A percentile compares a stretch with the other conserved stretches of the same genome.
Conservation (phyloP, 2,113 vertebrate species). For the Boulengeromyrus knoepffleri region DNA sequence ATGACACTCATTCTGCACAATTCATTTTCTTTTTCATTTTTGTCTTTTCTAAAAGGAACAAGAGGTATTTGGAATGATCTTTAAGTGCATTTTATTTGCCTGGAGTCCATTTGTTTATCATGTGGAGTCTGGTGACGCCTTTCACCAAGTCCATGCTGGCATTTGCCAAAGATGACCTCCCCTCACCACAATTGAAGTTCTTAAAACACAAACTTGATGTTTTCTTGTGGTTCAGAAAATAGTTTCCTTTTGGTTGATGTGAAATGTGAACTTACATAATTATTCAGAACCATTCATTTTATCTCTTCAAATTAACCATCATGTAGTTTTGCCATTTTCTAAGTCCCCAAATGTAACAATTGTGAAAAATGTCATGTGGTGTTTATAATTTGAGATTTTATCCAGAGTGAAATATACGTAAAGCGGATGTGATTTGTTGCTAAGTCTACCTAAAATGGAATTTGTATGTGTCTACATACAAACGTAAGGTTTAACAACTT, state of each 20-base stretch:
- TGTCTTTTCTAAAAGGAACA: neutral
- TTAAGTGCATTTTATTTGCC: constrained; percentile 6
- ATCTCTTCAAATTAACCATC: neutral
- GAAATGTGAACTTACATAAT: constrained; percentile 10
- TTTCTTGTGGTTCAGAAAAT: neutral
- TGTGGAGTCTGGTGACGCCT: neutral
- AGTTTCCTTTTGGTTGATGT: constrained; percentile 12
- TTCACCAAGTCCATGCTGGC: constrained; percentile 5
- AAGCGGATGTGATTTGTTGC: constrained; percentile 6
- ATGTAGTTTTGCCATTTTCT: neutral
- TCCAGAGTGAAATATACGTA: neutral
- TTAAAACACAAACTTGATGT: neutral
- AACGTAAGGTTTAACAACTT: constrained; percentile 8
- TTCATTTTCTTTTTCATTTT: neutral
- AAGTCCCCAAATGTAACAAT: constrained; percentile 7
- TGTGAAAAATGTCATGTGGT: constrained; percentile 6
- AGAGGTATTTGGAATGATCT: neutral
- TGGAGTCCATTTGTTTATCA: neutral
- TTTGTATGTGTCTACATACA: constrained; percentile 8
- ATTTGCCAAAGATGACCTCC: constrained; percentile 13
- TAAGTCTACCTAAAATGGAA: neutral
- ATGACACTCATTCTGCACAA: neutral
- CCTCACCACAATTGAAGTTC: neutral
- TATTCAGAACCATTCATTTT: constrained; percentile 11
- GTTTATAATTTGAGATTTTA: neutral